phyloP scores from a whole-genome alignment of 2,113 vertebrate genomes.

The Pogona vitticeps region DNA sequence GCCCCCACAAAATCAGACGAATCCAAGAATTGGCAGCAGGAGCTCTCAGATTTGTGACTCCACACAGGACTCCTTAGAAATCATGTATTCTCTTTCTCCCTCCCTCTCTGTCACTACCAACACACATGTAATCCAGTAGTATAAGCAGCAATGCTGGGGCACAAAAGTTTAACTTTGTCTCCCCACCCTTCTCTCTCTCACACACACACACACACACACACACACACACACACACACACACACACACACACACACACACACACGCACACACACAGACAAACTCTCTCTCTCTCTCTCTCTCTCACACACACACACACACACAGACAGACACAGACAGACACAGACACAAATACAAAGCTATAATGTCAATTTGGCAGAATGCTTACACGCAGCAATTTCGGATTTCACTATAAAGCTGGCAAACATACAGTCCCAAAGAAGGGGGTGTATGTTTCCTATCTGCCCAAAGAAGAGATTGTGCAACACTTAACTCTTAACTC shows the following conservation, averaged over 20 bases:
- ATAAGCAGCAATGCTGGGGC: not conserved
- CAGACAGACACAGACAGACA: not conserved
- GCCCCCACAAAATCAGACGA: not conserved
- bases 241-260: too few species aligned
- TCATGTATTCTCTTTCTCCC: not conserved
- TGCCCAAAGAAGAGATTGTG: conserved; percentile 51
- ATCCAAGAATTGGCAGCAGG: conserved; percentile 4
- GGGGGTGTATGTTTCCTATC: conserved; percentile 46
- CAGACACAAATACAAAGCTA: accelerated
- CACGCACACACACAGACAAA: too few species aligned
- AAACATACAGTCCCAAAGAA: conserved; percentile 26
- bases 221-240: too few species aligned
- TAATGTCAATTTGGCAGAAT: not conserved
- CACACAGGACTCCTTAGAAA: not conserved
- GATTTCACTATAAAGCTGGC: not conserved
- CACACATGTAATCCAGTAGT: not conserved
- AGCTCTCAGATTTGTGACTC: not conserved
- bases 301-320: not conserved
- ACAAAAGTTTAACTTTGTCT: not conserved
- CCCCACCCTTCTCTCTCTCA: not conserved
- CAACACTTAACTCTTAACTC: conserved; percentile 66
- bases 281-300: not conserved
- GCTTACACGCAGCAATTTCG: not conserved
- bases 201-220: not conserved
- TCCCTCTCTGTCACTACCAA: not conserved